Evolutionary conservation across 2,797 vertebrate species (phyloP).

Genomic region (Liasis olivaceus): DNA sequence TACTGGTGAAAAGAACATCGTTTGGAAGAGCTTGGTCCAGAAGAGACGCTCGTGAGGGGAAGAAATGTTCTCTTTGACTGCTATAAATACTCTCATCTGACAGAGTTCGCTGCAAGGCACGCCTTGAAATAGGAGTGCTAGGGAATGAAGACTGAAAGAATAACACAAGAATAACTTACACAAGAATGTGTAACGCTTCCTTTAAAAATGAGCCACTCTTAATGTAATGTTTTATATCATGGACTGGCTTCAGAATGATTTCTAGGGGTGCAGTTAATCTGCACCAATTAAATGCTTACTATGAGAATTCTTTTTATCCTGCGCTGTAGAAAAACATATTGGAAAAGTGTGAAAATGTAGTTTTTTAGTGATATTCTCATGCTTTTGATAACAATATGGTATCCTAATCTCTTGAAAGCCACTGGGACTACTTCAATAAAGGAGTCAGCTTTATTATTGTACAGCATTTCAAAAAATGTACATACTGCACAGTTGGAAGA

Average conservation of each 20-base stretch:
- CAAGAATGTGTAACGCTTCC: neutral
- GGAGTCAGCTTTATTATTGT: neutral
- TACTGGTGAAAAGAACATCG: conserved; percentile 92
- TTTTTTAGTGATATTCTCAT: neutral
- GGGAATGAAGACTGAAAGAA: conserved; percentile 86
- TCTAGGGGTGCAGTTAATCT: neutral
- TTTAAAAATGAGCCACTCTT: neutral
- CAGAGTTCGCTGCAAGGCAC: conserved; percentile 91
- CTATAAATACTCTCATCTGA: conserved; percentile 98
- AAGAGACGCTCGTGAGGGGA: conserved; percentile 77
- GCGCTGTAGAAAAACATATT: neutral
- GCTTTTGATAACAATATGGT: neutral
- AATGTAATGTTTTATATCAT: neutral
- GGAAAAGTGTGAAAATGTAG: neutral
- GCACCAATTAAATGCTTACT: neutral
- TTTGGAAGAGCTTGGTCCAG: conserved; percentile 87
- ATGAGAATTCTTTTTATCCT: neutral
- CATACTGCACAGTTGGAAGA: no score
- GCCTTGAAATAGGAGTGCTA: conserved; percentile 79
- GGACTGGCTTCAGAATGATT: neutral
- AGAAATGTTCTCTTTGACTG: conserved; percentile 88
- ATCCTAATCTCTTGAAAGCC: neutral
- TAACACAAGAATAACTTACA: neutral
- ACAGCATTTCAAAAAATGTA: neutral
- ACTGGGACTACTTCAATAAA: neutral